A percentile compares a stretch with the other conserved stretches of the same genome.
These are phyloP conservation scores for Eulemur macaco DNA, from an alignment of 2,113 vertebrate genomes.

Conservation along the genomic window DNA sequence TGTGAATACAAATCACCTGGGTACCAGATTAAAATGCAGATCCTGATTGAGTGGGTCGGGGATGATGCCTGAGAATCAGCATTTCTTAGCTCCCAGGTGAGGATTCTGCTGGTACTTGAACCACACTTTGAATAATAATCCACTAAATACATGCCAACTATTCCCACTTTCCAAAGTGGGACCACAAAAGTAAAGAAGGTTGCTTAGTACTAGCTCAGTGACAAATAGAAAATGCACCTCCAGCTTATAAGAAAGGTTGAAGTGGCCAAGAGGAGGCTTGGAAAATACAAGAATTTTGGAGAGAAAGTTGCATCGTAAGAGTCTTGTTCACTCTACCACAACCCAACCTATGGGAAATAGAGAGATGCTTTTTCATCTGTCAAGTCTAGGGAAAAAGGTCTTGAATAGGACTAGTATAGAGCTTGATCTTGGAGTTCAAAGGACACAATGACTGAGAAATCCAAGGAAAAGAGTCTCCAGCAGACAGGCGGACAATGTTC, in stretches of 20 bases:
- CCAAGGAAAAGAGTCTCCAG: not conserved
- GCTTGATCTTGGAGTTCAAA: not conserved
- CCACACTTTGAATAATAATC: not conserved
- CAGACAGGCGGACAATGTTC: not conserved
- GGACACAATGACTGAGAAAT: not conserved
- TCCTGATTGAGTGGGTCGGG: not conserved
- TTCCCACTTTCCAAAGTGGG: not conserved
- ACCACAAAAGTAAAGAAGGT: not conserved
- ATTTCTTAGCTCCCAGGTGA: not conserved
- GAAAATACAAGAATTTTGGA: not conserved
- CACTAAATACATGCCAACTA: not conserved
- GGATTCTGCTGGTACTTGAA: not conserved
- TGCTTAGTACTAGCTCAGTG: not conserved
- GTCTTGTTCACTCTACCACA: not conserved
- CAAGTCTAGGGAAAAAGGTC: not conserved
- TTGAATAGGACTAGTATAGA: not conserved
- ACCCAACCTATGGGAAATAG: not conserved
- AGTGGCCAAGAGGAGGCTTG: not conserved
- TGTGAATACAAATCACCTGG: not conserved
- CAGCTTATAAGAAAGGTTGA: not conserved
- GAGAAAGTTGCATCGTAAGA: not conserved
- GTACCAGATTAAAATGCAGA: not conserved
- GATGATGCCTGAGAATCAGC: not conserved
- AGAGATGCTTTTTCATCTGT: not conserved
- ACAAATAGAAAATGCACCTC: not conserved